Conservation (phyloP, 2,797 vertebrate genomes). For the Oceanodroma leucorhoa region DNA sequence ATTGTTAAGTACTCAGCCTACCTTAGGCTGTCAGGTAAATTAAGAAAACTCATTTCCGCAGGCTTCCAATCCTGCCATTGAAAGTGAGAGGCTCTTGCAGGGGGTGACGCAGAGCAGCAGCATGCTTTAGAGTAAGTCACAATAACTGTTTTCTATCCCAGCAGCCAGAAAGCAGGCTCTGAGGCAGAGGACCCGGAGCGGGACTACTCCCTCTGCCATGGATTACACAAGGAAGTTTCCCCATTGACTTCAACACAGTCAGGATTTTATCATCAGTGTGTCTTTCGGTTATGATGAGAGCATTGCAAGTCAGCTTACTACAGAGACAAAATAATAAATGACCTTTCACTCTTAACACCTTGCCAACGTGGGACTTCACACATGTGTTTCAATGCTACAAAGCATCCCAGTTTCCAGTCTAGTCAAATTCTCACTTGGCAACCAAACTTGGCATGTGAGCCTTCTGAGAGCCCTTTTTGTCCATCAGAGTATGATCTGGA, state of each 20-base stretch:
- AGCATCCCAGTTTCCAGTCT: background rate
- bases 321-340: background rate
- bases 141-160: background rate
- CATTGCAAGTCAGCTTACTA: background rate
- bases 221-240: background rate
- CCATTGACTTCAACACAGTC: background rate
- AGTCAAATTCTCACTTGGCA: background rate
- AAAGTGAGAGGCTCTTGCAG: background rate
- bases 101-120: background rate
- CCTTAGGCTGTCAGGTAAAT: background rate
- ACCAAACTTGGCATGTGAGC: background rate
- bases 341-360: background rate
- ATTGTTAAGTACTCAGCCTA: background rate
- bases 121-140: background rate
- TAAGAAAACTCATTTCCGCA: background rate
- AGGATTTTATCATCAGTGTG: background rate
- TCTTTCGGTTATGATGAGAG: background rate
- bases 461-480: background rate
- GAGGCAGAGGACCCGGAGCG: background rate
- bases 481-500: background rate
- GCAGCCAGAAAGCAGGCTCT: background rate
- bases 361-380: rapidly evolving
- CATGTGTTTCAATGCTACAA: background rate
- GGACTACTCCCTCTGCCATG: background rate
- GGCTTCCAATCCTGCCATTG: background rate